Conservation (phyloP, 2,888 invertebrate species). For the Hyposoter dolosus region DNA sequence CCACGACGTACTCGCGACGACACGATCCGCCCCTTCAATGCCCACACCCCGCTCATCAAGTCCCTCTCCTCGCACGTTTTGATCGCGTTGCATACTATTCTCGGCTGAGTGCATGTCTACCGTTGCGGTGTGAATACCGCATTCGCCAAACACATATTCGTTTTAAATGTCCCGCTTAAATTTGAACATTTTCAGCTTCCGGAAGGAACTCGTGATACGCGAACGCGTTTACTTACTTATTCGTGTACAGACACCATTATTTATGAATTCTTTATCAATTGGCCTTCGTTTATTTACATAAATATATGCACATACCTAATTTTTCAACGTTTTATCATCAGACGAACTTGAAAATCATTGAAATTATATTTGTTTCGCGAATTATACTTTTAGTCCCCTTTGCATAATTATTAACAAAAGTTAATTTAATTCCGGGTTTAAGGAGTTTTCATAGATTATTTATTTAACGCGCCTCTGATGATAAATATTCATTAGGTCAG, state of each 20-base stretch:
- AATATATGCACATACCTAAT: background rate
- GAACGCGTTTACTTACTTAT: background rate
- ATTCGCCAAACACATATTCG: background rate
- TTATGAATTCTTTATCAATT: constrained; percentile 10
- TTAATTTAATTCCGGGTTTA: background rate
- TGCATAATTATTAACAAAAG: background rate
- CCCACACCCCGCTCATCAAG: constrained; percentile 45
- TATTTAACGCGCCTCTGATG: background rate
- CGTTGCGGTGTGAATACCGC: background rate
- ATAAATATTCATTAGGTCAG: background rate
- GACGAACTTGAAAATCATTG: background rate
- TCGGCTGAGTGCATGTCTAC: constrained; percentile 37
- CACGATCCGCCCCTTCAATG: constrained; percentile 46
- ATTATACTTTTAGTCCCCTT: background rate
- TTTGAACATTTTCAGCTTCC: background rate
- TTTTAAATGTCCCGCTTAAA: background rate
- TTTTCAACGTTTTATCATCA: background rate
- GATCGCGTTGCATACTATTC: constrained; percentile 20
- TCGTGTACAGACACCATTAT: background rate
- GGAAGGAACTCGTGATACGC: background rate
- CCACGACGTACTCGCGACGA: constrained; percentile 33
- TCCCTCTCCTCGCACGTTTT: background rate
- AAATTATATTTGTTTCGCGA: background rate
- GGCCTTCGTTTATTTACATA: background rate
- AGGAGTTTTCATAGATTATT: background rate